phyloP scores from a whole-genome alignment of 1,140 invertebrate species.

The Colletes gigas region DNA sequence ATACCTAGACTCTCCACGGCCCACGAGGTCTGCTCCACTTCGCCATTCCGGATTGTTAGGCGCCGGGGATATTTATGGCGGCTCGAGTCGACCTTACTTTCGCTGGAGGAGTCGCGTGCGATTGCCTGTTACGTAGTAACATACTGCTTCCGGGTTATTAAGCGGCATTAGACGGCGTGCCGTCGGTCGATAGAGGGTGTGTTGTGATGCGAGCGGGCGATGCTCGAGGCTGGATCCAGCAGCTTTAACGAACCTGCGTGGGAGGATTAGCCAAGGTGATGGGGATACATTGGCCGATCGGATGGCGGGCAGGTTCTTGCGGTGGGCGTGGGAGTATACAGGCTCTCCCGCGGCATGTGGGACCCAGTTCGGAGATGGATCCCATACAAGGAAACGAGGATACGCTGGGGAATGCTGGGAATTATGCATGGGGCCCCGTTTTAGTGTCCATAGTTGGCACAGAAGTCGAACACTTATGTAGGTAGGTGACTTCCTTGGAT shows the following conservation, averaged over 20 bases:
- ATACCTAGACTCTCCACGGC: background rate
- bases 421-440: no score
- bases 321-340: no score
- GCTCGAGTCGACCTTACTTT: background rate
- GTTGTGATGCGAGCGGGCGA: background rate
- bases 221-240: background rate
- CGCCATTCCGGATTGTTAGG: background rate
- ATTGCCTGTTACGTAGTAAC: background rate
- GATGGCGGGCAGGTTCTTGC: background rate
- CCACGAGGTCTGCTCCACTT: background rate
- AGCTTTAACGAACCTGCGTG: no score
- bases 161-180: conserved; percentile 1
- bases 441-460: no score
- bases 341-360: no score
- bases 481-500: no score
- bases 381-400: no score
- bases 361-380: no score
- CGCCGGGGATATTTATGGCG: background rate
- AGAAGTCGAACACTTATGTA: no score
- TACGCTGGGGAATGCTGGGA: no score
- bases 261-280: background rate
- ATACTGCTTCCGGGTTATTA: conserved; percentile 20
- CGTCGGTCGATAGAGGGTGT: background rate
- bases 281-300: background rate
- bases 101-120: background rate